Base-by-base conservation (phyloP, 2,888 invertebrate genomes). In the Gymnoscelis rufifasciata region DNA sequence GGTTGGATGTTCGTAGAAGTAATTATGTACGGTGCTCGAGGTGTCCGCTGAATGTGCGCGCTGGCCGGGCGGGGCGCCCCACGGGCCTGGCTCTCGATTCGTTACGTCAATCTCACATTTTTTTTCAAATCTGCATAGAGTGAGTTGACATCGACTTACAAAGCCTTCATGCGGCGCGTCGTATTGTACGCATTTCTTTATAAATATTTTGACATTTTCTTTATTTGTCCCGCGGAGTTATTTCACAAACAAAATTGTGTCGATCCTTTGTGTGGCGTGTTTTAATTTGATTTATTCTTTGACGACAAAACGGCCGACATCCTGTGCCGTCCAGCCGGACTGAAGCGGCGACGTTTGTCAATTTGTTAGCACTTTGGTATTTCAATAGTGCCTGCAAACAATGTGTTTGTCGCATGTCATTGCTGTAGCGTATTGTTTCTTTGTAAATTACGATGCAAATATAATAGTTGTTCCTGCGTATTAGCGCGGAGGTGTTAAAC, bases 201-300 rank as follows among this genome's bases (percentile, higher is more conserved):
- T 84, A 87, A 87, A 88, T 88, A 87, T 87, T 88, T 83, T 87
- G 88, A 88, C 87, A 87, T 87, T 79, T 75, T 77, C 80, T 83
- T 81, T 78, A 83, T 83, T 83, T 73, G 72, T 64, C 67, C 75
- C 73, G 77, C 76, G 74, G 71, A 78, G 81, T 71, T 76, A 75
- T 76, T 81, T 78, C 68, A 80, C 79, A 77, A 79, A 82, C 74
- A 75, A 76, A 81, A 78, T 79, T 76, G 80, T 83, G 79, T 78
- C 73, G 78, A 82, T 77, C 71, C 77, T 68, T 83, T 83, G 81
- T 83, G 75, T 66, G 70, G 72, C 68, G 70, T 71, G 77, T 81
- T 83, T 78, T 83, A 83, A 86, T 86, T 86, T 88, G 83, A 84
- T 84, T 87, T 88, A 84, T 88, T 84, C 76, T 73, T 78, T 74